Conservation (phyloP, 2,113 vertebrate species). For the Talpa occidentalis region DNA sequence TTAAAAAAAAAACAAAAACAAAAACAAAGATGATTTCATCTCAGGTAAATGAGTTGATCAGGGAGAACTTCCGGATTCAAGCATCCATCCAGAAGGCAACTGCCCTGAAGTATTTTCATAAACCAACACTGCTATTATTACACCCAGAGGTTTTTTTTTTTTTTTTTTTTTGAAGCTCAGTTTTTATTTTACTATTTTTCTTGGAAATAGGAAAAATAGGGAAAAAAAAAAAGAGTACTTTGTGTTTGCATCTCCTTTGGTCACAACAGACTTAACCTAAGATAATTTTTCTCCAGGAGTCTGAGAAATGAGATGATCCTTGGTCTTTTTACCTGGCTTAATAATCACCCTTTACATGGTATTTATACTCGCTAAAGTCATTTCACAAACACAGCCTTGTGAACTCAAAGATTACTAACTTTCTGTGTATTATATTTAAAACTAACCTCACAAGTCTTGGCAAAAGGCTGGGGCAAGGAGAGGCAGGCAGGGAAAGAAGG, state of each 20-base stretch:
- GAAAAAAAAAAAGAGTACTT: neutral
- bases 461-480: neutral
- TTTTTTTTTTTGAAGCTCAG: neutral
- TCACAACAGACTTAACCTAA: neutral
- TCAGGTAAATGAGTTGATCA: conserved; percentile 21
- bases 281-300: neutral
- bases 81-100: neutral
- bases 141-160: neutral
- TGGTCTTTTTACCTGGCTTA: neutral
- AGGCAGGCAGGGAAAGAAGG: too few species aligned
- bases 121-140: neutral
- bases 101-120: neutral
- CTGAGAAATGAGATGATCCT: neutral
- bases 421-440: neutral
- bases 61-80: neutral
- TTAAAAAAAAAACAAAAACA: too few species aligned
- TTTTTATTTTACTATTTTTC: neutral
- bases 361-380: neutral
- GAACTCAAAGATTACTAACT: neutral
- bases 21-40: neutral
- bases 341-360: neutral
- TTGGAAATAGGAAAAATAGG: neutral
- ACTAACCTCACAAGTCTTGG: neutral
- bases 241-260: neutral
- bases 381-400: neutral